A percentile compares a stretch with the other conserved stretches of the same genome.
phyloP scores from a whole-genome alignment of 2,113 vertebrate genomes.

The Ictalurus furcatus region DNA sequence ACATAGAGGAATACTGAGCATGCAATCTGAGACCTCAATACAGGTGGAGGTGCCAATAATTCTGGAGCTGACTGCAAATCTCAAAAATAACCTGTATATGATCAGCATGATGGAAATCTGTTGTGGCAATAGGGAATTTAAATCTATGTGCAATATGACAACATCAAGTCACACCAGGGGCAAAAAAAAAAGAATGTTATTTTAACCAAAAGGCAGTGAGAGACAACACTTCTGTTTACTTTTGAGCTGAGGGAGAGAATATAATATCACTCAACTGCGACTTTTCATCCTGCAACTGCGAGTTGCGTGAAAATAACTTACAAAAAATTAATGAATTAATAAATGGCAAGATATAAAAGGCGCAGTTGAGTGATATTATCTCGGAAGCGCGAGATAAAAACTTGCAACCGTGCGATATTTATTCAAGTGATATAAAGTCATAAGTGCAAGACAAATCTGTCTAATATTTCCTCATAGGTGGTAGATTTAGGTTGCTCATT shows the following conservation, averaged over 20 bases:
- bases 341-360: neutral
- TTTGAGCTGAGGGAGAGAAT: neutral
- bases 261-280: neutral
- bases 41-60: neutral
- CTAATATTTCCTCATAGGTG: neutral
- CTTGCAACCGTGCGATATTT: neutral
- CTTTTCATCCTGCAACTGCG: neutral
- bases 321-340: neutral
- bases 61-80: neutral
- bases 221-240: slow-evolving; percentile 29
- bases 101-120: neutral
- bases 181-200: neutral
- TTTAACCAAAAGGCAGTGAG: neutral
- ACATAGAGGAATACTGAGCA: neutral
- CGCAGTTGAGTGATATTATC: neutral
- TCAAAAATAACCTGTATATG: neutral
- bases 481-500: neutral
- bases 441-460: neutral
- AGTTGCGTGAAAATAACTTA: neutral
- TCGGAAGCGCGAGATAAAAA: neutral
- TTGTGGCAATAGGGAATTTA: neutral
- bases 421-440: neutral
- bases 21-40: neutral
- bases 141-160: neutral
- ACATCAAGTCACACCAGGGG: neutral